Conservation (phyloP, 2,113 vertebrate species). For the Alligator mississippiensis region DNA sequence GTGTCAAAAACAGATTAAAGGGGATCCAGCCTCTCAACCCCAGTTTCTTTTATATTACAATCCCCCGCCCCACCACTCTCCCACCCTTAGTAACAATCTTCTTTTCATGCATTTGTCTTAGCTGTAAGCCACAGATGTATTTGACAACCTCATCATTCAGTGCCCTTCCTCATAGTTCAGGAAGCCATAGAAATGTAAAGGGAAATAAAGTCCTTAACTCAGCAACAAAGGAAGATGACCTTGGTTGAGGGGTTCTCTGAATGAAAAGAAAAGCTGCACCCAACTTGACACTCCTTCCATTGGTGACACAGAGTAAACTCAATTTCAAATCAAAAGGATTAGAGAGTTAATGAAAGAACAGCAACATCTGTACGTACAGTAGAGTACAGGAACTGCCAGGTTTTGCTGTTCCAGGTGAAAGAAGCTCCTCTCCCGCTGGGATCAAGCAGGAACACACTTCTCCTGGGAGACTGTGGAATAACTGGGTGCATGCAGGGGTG, state of each 20-base stretch:
- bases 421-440: background rate
- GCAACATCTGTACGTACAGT: conserved; percentile 37
- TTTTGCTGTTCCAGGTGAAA: background rate
- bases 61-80: background rate
- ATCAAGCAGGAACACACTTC: background rate
- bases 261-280: background rate
- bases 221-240: background rate
- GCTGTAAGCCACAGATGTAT: conserved; percentile 54
- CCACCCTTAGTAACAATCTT: conserved; percentile 53
- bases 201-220: background rate
- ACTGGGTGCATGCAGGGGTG: too few relatives aligned
- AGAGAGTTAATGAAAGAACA: background rate
- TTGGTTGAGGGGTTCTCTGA: background rate
- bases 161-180: conserved; percentile 28
- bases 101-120: conserved; percentile 50
- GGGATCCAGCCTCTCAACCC: conserved; percentile 14
- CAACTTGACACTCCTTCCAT: conserved; percentile 2
- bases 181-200: conserved; percentile 4
- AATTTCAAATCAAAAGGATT: conserved; percentile 35
- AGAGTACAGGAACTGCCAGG: background rate
- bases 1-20: conserved; percentile 48
- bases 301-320: background rate
- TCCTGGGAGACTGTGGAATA: background rate
- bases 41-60: conserved; percentile 53
- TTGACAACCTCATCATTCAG: conserved; percentile 38